Evolutionary conservation across 2,797 vertebrate genomes (phyloP).

Genomic region (Dryobates pubescens): DNA sequence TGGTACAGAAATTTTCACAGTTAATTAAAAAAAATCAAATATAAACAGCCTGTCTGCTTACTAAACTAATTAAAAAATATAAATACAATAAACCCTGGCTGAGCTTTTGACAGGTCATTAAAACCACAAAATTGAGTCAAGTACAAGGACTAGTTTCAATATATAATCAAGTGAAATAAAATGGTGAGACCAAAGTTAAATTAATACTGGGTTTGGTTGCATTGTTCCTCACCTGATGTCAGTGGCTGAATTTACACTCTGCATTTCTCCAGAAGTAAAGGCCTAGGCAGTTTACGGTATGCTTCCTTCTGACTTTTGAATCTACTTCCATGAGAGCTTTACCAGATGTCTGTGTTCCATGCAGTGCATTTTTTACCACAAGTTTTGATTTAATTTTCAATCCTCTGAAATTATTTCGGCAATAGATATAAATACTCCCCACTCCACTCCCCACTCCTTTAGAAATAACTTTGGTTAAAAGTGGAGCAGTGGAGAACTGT

Average conservation of each 20-base stretch:
- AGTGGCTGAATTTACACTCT: slow-evolving; percentile 46
- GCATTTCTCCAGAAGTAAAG: slow-evolving; percentile 48
- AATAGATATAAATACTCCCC: not conserved
- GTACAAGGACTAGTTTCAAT: slow-evolving; percentile 68
- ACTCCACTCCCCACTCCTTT: not conserved
- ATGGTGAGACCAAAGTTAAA: slow-evolving; percentile 69
- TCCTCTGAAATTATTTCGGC: not conserved
- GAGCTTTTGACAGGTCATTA: slow-evolving; percentile 77
- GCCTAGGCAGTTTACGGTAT: slow-evolving; percentile 49
- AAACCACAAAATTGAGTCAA: slow-evolving; percentile 74
- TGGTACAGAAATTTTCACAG: slow-evolving; percentile 63
- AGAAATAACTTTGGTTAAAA: not conserved
- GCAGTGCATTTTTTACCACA: not conserved
- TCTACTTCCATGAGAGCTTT: not conserved
- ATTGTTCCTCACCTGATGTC: slow-evolving; percentile 52
- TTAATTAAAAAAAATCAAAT: slow-evolving; percentile 73
- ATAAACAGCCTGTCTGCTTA: slow-evolving; percentile 70
- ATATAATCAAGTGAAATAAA: slow-evolving; percentile 67
- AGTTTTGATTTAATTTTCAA: not conserved
- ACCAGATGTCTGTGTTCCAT: not conserved
- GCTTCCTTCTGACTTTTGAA: slow-evolving; percentile 12
- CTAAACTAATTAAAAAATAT: slow-evolving; percentile 79
- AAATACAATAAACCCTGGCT: slow-evolving; percentile 78
- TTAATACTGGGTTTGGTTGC: slow-evolving; percentile 56
- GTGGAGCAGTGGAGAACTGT: not conserved